Evolutionary conservation across 1,140 invertebrate species (phyloP).

Genomic region (Drosophila parvula): DNA sequence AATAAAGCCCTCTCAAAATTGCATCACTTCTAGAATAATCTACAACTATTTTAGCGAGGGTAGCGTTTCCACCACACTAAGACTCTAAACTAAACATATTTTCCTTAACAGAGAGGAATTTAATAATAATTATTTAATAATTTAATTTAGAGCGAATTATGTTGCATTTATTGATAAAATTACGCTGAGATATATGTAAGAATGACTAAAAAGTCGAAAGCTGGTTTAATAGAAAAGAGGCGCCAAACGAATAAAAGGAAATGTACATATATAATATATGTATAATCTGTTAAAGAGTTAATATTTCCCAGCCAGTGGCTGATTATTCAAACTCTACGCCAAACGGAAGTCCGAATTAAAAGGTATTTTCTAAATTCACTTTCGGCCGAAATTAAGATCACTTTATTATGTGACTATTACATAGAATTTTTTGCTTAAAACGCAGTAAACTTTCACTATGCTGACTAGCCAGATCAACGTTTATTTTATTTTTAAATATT

Average conservation of each 20-base stretch:
- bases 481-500: background rate
- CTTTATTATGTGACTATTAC: background rate
- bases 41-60: too few species aligned
- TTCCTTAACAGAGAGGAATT: background rate
- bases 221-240: background rate
- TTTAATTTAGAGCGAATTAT: too few species aligned
- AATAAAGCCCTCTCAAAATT: background rate
- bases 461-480: too few species aligned
- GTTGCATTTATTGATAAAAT: background rate
- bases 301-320: background rate
- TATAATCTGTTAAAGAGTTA: background rate
- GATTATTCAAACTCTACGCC: too few species aligned
- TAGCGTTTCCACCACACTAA: background rate
- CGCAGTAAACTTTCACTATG: background rate
- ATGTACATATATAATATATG: too few species aligned
- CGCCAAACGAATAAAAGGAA: background rate
- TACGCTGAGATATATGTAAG: background rate
- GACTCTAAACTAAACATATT: background rate
- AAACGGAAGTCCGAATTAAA: too few species aligned
- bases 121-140: background rate
- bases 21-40: slow-evolving; percentile 20
- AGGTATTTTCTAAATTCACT: background rate
- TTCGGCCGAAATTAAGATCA: background rate
- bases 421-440: background rate
- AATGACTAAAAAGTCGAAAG: background rate